phyloP scores from a whole-genome alignment of 2,113 vertebrate species.

The Sus scrofa region DNA sequence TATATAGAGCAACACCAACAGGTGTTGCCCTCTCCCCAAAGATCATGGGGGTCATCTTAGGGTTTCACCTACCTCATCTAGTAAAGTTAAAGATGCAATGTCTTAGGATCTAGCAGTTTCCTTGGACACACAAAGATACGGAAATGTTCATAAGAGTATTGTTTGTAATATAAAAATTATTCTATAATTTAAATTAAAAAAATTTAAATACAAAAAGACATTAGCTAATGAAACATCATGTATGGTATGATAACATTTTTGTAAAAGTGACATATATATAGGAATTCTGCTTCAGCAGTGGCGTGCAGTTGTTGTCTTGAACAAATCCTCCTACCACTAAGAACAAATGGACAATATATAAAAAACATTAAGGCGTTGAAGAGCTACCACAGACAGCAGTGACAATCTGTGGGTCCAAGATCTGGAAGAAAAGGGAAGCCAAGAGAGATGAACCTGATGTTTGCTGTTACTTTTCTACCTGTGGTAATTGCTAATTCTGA shows the following conservation, averaged over 20 bases:
- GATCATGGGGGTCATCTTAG: background rate
- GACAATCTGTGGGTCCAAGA: conserved; percentile 17
- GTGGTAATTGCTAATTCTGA: conserved; percentile 8
- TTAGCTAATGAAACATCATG: conserved; percentile 10
- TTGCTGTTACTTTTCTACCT: background rate
- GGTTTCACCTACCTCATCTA: conserved; percentile 1
- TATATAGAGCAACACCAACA: background rate
- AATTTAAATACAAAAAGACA: background rate
- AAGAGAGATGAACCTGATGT: background rate
- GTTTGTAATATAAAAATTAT: conserved; percentile 4
- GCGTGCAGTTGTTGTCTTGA: background rate
- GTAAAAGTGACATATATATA: background rate
- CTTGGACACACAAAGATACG: background rate
- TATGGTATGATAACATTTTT: conserved; percentile 48
- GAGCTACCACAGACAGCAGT: background rate
- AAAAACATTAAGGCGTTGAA: conserved; percentile 14
- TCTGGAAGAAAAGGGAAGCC: conserved; percentile 4
- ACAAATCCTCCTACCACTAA: background rate
- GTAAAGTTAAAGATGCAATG: conserved; percentile 23
- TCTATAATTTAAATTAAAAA: background rate
- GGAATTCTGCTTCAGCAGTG: conserved; percentile 26
- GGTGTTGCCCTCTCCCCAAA: too few species aligned
- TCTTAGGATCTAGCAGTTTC: conserved; percentile 15
- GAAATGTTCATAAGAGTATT: background rate
- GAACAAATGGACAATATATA: conserved; percentile 29